Evolutionary conservation across 2,888 invertebrate species (phyloP), one percentile per base, ranked within the genome.

Genomic region (Argyresthia goedartella): DNA sequence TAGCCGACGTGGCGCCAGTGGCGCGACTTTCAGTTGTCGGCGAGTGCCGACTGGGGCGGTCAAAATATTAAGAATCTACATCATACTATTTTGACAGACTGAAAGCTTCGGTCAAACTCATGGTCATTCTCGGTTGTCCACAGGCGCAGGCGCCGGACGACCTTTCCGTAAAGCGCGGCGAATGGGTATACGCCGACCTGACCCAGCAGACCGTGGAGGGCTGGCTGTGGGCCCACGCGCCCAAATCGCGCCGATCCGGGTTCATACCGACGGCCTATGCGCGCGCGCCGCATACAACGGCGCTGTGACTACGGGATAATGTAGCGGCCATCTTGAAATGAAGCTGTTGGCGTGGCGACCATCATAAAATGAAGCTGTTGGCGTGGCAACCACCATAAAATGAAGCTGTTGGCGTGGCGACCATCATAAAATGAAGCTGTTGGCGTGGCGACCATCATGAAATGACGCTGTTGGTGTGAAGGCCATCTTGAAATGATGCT

Each of bases 231-330:
- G 94, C 96, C 0, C 97, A 97, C 85, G 96, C 96, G 9, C 97
- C 96, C 8, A 95, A 95, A 77, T 93, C 95, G 2, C 88, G 95
- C 34, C 94, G 96, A 74, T 97, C 97, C 69, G 98, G 98, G 39
- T 97, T 97, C 79, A 96, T 98, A 59, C 97, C 97, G 53, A 96
- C 96, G 71, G 96, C 96, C 0, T 97, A 97, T 69, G 97, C 97
- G 8, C 88, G 96, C 14, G 95, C 96, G 6, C 96, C 96, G 10
- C 96, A 96, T 58, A 96, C 96, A 90, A 97, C 50, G 6, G 10
- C 33, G n/a, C 50, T 51, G n/a, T 51, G 50, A 51, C 36, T 11
- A 1, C 13, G 8, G 13, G 25, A 10, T 4, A 13, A 10, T 13
- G 11, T 11, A 10, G 41, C 13, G n/a, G 41, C 41, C 41, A 41